Conservation (phyloP, 2,113 vertebrate genomes). For the Neoarius graeffei region DNA sequence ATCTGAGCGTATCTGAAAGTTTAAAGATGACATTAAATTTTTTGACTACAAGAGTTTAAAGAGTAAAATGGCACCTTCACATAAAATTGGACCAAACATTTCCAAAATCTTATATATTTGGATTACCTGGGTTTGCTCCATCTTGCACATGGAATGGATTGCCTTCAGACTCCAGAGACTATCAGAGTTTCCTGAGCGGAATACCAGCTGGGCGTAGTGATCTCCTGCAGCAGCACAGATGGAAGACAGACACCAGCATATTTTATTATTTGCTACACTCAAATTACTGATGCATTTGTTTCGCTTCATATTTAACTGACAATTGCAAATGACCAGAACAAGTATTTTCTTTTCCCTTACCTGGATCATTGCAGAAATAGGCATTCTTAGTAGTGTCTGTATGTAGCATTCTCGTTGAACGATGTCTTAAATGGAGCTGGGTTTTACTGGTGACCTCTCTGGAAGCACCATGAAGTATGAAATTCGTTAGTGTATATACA, state of each 20-base stretch:
- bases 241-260: conserved; percentile 35
- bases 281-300: conserved; percentile 19
- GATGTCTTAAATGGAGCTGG: conserved; percentile 54
- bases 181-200: conserved; percentile 92
- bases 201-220: conserved; percentile 90
- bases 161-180: conserved; percentile 96
- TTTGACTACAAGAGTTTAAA: not conserved
- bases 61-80: not conserved
- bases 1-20: conserved; percentile 88
- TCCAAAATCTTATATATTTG: not conserved
- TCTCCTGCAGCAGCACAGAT: conserved; percentile 77
- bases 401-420: conserved; percentile 84
- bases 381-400: conserved; percentile 76
- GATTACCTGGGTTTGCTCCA: conserved; percentile 90
- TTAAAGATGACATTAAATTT: not conserved
- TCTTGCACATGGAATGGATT: conserved; percentile 95
- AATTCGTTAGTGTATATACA: not conserved
- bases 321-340: not conserved
- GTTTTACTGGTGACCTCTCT: conserved; percentile 52
- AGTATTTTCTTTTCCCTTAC: conserved; percentile 55
- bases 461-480: conserved; percentile 50
- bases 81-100: not conserved
- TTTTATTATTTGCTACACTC: conserved; percentile 32
- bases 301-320: conserved; percentile 14
- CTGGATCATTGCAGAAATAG: conserved; percentile 91